A percentile compares a stretch with the other conserved stretches of the same genome.
These are phyloP conservation scores for Lasioglossum villosulum DNA, from an alignment of 2,888 invertebrate genomes.

Conservation along the genomic window DNA sequence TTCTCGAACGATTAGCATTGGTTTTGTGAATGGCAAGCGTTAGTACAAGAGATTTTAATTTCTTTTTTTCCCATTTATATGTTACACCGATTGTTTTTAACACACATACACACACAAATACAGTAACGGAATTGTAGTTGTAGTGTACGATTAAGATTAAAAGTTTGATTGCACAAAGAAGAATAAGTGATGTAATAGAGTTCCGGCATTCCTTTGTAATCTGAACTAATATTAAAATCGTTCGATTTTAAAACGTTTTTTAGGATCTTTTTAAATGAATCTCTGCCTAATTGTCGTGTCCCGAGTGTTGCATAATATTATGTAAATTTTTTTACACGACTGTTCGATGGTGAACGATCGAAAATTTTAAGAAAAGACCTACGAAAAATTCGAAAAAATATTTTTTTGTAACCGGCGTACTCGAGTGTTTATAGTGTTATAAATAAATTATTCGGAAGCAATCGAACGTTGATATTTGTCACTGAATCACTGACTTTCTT, in stretches of 20 bases:
- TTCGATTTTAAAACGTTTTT: background rate
- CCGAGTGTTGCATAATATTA: background rate
- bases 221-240: background rate
- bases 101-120: conserved; percentile 5
- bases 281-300: background rate
- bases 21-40: background rate
- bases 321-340: background rate
- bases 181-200: background rate
- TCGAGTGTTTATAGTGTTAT: conserved; percentile 35
- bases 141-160: conserved; percentile 9
- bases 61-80: background rate
- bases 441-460: conserved; percentile 32
- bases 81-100: conserved; percentile 4
- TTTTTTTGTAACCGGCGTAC: conserved; percentile 47
- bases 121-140: conserved; percentile 13
- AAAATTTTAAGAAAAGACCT: conserved; percentile 24
- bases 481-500: background rate
- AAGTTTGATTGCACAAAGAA: conserved; percentile 26
- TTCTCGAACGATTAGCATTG: conserved; percentile 3
- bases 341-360: conserved; percentile 9
- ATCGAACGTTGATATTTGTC: conserved; percentile 16
- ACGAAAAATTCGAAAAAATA: conserved; percentile 10
- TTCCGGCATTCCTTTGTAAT: background rate
- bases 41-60: background rate
- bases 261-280: background rate